Evolutionary conservation across 2,113 vertebrate genomes (phyloP), one percentile per base, ranked within the genome.

Genomic region (Baryphthengus martii): DNA sequence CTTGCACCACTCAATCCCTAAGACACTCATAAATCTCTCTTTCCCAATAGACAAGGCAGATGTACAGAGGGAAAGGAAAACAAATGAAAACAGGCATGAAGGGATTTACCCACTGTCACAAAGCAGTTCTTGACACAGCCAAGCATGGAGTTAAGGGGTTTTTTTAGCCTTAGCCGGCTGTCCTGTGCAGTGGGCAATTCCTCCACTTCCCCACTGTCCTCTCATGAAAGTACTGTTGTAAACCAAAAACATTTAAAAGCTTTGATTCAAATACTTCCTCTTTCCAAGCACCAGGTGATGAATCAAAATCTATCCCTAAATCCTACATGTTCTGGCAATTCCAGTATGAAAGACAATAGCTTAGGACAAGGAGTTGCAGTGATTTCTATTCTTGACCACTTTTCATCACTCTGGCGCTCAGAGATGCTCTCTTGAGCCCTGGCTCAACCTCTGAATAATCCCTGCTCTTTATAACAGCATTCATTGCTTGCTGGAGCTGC

Each of bases 1-100:
- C 87, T 88, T 93, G 91, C 59, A 58, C 74, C 75, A 68, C 50
- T 47, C 58, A 88, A 93, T 91, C 89, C 74, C 55, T 58, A 25
- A 89, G 52, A 89, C 63, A 72, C 58, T 82, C 85, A 35, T 96
- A 91, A 91, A 93, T 95, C 81, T 95, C 74, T 92, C 84, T 89
- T 94, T 96, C 82, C 47, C 59, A 84, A 59, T n/a, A 88, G 24
- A 28, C 67, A 73, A 37, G 74, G 85, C 53, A 96, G 40, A 85
- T 33, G 65, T 53, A 39, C 33, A 70, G 55, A 50, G 78, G 68
- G 93, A 89, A 95, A 85, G 9, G 58, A 91, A 93, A 95, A 93
- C 37, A 79, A 93, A 85, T n/a, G 72, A 28, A 72, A 58, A 66
- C 29, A 26, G 42, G 47, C 72, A 31, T 29, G 77, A 88, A 79